These are phyloP conservation scores for Pristionchus fissidentatus DNA, from an alignment of 2,888 invertebrate genomes.

Conservation along the genomic window DNA sequence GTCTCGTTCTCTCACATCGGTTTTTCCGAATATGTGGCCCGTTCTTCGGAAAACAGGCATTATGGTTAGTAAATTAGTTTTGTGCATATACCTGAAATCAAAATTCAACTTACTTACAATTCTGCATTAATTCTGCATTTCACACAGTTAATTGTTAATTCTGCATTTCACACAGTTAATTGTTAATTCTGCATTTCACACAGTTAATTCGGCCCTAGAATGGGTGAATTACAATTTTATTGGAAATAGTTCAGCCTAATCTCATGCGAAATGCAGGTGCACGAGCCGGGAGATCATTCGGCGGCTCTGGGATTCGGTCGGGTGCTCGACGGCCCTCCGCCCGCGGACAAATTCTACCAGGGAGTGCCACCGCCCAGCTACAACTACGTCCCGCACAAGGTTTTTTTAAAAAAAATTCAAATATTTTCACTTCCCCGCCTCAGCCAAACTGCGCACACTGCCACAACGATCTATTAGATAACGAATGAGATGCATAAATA, in stretches of 20 bases:
- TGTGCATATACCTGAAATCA: no score
- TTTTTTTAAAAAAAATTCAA: no score
- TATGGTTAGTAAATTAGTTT: no score
- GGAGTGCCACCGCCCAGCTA: slow-evolving; percentile 48
- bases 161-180: neutral
- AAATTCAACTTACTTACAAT: no score
- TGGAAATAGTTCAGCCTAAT: neutral
- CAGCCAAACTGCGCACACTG: no score
- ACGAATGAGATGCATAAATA: no score
- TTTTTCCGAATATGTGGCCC: no score
- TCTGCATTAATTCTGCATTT: neutral
- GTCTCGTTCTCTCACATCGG: no score
- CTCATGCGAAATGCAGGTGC: slow-evolving; percentile 33
- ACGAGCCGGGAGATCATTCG: slow-evolving; percentile 38
- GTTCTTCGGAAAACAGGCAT: no score
- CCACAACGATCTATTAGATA: no score
- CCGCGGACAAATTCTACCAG: slow-evolving; percentile 42
- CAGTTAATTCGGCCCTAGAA: neutral
- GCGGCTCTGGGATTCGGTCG: slow-evolving; percentile 43
- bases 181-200: neutral
- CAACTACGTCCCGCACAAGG: slow-evolving; percentile 45
- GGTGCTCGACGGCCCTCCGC: slow-evolving; percentile 42
- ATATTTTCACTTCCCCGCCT: no score
- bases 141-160: neutral
- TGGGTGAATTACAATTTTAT: neutral